Evolutionary conservation across 2,113 vertebrate genomes (phyloP).

Genomic region (Odocoileus hemionus): DNA sequence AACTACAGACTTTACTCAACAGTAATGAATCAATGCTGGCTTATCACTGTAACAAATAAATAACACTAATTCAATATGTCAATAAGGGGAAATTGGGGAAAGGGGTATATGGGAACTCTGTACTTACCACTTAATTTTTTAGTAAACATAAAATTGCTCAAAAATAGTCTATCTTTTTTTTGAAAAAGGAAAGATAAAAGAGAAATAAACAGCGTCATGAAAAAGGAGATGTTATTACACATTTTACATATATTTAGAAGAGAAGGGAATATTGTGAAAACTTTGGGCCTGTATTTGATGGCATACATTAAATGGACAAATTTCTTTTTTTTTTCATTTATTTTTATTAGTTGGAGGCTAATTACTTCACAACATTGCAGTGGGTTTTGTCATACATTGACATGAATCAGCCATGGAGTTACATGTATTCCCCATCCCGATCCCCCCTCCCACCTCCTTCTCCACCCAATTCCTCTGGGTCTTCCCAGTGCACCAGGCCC

Average conservation of each 20-base stretch:
- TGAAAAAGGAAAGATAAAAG: not conserved
- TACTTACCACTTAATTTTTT: not conserved
- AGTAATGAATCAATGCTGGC: not conserved
- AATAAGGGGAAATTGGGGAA: not conserved
- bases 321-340: not conserved
- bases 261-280: not conserved
- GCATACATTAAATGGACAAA: not conserved
- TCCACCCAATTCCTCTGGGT: too few relatives aligned
- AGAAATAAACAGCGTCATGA: not conserved
- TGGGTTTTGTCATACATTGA: too few relatives aligned
- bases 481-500: too few relatives aligned
- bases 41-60: not conserved
- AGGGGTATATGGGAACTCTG: not conserved
- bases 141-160: not conserved
- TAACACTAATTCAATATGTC: not conserved
- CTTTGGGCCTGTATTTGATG: not conserved
- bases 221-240: not conserved
- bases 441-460: too few relatives aligned
- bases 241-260: constrained; percentile 8
- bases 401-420: too few relatives aligned
- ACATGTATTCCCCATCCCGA: too few relatives aligned
- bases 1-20: not conserved
- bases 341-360: too few relatives aligned
- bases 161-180: not conserved
- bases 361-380: too few relatives aligned